A percentile compares a stretch with the other conserved stretches of the same genome.
Evolutionary conservation across 2,797 vertebrate species (phyloP).

Genomic region (Aulostomus chinensis): DNA sequence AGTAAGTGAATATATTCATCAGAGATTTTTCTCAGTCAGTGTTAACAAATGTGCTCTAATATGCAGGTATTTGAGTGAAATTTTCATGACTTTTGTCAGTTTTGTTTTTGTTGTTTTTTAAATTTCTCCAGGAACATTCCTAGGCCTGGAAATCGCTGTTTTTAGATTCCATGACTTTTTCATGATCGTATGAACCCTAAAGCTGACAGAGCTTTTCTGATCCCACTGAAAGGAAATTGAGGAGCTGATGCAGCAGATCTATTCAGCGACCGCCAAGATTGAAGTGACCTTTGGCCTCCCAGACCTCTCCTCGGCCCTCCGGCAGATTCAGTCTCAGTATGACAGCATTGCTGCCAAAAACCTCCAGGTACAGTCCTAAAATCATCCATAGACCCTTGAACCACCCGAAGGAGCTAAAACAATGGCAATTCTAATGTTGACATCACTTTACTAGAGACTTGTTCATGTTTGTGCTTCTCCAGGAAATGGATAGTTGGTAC

Average conservation of each 20-base stretch:
- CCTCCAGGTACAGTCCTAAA: slow-evolving; percentile 78
- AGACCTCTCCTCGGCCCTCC: slow-evolving; percentile 84
- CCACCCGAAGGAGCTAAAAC: neutral
- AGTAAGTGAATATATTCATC: too few species aligned
- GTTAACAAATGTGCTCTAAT: too few species aligned
- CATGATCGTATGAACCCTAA: too few species aligned
- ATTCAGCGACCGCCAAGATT: slow-evolving; percentile 63
- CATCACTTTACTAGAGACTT: neutral
- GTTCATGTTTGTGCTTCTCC: neutral
- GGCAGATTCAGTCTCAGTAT: slow-evolving; percentile 84
- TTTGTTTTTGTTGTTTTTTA: too few species aligned
- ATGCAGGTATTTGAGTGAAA: too few species aligned
- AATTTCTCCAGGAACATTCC: too few species aligned
- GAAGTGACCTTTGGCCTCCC: slow-evolving; percentile 76
- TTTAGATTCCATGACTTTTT: too few species aligned
- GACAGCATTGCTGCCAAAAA: slow-evolving; percentile 87
- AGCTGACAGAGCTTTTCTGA: too few species aligned
- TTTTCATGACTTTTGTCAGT: too few species aligned
- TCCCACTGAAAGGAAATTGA: slow-evolving; percentile 75
- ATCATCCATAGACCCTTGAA: neutral
- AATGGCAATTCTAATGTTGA: too few species aligned
- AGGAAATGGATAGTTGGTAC: slow-evolving; percentile 84
- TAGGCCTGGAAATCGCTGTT: too few species aligned
- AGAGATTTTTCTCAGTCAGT: too few species aligned
- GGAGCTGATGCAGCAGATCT: slow-evolving; percentile 83